phyloP scores from a whole-genome alignment of 1,140 invertebrate genomes.

The Lethrus apterus region DNA sequence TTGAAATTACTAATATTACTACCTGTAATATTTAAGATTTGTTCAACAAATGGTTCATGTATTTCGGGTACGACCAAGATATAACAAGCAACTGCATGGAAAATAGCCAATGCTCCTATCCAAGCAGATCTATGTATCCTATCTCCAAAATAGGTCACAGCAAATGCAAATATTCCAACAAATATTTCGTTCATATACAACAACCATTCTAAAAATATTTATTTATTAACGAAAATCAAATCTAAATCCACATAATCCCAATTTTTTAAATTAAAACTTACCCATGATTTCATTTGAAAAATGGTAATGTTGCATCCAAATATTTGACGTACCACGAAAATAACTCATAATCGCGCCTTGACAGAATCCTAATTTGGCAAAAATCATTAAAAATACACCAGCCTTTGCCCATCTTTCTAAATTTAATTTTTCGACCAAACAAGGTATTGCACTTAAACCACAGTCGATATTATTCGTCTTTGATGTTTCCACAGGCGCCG shows the following conservation, averaged over 20 bases:
- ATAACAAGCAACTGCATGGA: conserved; percentile 48
- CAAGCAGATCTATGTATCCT: conserved; percentile 52
- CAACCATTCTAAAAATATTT: conserved; percentile 53
- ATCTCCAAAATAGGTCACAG: conserved; percentile 52
- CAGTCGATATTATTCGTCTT: conserved; percentile 51
- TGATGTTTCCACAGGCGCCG: conserved; percentile 43
- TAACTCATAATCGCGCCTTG: conserved; percentile 51
- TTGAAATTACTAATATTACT: no score
- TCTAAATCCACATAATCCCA: not conserved
- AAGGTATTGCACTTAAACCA: conserved; percentile 49
- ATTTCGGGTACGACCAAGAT: conserved; percentile 50
- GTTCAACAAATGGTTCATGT: conserved; percentile 13
- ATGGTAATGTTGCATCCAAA: conserved; percentile 31
- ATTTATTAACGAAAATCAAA: conserved; percentile 2
- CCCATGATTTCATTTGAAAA: conserved; percentile 24
- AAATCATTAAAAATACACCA: conserved; percentile 44
- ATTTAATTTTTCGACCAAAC: conserved; percentile 42
- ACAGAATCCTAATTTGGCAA: conserved; percentile 46
- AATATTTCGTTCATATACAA: conserved; percentile 48
- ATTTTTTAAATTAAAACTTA: conserved; percentile 19
- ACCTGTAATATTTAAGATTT: conserved; percentile 3
- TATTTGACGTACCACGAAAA: conserved; percentile 47
- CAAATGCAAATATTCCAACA: conserved; percentile 46
- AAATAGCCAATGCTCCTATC: conserved; percentile 49
- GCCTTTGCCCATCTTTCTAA: conserved; percentile 52